phyloP scores from a whole-genome alignment of 1,140 invertebrate species.

The Caenorhabditis brenneri region DNA sequence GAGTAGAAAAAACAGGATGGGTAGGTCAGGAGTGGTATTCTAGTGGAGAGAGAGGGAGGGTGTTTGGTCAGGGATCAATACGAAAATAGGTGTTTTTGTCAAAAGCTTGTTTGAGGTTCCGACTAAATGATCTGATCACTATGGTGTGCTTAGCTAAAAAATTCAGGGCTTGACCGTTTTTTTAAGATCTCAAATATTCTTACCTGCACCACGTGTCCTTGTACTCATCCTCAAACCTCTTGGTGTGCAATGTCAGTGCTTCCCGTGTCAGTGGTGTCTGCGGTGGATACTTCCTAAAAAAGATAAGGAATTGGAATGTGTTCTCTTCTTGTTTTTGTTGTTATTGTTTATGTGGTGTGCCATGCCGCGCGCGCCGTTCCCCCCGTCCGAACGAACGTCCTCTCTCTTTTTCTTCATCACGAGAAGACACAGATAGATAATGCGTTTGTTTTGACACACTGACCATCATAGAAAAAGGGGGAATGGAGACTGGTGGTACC shows the following conservation, averaged over 20 bases:
- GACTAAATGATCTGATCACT: neutral
- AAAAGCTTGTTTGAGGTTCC: no score
- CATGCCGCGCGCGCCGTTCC: neutral
- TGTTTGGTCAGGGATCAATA: no score
- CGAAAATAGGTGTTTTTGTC: no score
- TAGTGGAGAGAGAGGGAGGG: no score
- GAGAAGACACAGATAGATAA: slow-evolving; percentile 19
- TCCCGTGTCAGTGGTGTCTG: slow-evolving; percentile 61
- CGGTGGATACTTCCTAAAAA: slow-evolving; percentile 23
- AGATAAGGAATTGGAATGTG: neutral
- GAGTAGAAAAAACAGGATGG: no score
- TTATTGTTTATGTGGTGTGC: neutral
- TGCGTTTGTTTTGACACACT: slow-evolving; percentile 39
- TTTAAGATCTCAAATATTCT: no score
- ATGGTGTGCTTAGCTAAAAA: neutral
- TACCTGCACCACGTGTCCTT: slow-evolving; percentile 59
- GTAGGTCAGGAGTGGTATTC: no score
- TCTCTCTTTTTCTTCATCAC: neutral
- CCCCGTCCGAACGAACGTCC: neutral
- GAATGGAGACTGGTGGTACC: slow-evolving; percentile 6
- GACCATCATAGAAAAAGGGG: neutral
- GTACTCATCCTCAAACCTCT: slow-evolving; percentile 62
- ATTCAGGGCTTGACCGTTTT: neutral
- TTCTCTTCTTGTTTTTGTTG: neutral
- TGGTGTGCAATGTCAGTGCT: slow-evolving; percentile 63